These are phyloP conservation scores for Lamellibrachia satsuma DNA, from an alignment of 2,888 invertebrate species.

Conservation along the genomic window DNA sequence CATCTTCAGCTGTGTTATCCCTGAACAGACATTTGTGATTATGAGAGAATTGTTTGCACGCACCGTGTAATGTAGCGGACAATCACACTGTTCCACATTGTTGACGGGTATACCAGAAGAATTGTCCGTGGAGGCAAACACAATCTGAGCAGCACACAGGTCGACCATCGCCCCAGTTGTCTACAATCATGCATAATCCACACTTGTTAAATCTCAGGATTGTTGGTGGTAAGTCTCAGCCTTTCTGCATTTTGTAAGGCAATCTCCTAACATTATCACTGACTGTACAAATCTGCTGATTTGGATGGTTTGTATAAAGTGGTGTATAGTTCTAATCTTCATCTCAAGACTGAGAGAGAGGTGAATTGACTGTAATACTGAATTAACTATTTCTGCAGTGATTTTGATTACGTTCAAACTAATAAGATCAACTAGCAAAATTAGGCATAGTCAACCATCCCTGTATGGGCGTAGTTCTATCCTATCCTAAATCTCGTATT, in stretches of 20 bases:
- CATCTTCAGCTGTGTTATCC: constrained; percentile 58
- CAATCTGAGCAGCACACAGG: constrained; percentile 38
- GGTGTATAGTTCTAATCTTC: no score
- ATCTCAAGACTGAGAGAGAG: no score
- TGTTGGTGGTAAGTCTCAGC: no score
- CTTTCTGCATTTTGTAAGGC: no score
- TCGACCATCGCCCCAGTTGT: constrained; percentile 34
- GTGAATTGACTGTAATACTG: no score
- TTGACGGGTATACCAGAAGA: constrained; percentile 32
- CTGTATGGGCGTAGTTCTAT: neutral
- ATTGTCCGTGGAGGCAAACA: constrained; percentile 28
- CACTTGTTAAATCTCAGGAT: no score
- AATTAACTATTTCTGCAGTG: no score
- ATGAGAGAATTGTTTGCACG: constrained; percentile 14
- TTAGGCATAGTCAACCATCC: no score
- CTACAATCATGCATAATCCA: constrained; percentile 30
- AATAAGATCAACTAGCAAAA: no score
- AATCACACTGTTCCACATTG: constrained; percentile 88
- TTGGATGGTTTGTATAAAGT: no score
- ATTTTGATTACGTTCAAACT: neutral
- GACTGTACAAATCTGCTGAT: no score
- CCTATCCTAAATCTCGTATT: neutral
- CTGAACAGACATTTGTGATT: neutral
- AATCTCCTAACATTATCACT: no score
- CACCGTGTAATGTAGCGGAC: constrained; percentile 71